Percentiles rank a stretch among this genome's conserved stretches.
These are phyloP conservation scores for Rattus rattus DNA, from an alignment of 2,113 vertebrate genomes.

Conservation along the genomic window DNA sequence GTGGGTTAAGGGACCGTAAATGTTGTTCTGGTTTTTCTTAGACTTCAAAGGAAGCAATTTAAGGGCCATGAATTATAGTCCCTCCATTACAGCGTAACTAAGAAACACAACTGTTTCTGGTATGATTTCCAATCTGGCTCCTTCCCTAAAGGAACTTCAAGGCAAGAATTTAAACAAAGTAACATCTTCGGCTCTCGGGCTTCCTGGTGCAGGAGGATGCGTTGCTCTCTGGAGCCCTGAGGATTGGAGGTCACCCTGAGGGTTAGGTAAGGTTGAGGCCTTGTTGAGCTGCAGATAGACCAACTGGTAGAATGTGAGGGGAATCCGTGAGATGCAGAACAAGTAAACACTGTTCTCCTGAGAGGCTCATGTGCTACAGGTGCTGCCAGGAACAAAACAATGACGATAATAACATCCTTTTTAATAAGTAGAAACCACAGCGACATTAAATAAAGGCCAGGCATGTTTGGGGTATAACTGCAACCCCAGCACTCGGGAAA, in stretches of 20 bases:
- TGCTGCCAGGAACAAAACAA: neutral
- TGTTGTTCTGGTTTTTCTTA: slow-evolving; percentile 79
- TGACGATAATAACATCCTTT: neutral
- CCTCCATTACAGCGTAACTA: slow-evolving; percentile 70
- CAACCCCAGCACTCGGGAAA: neutral
- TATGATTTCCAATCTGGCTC: slow-evolving; percentile 74
- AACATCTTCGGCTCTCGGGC: slow-evolving; percentile 66
- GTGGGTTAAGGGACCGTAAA: slow-evolving; percentile 74
- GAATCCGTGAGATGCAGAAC: neutral
- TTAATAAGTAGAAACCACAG: neutral
- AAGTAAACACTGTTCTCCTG: neutral
- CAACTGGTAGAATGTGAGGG: neutral
- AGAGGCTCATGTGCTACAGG: neutral
- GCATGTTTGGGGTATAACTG: neutral
- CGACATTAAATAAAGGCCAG: neutral
- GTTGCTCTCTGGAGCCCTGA: neutral
- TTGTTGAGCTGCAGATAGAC: neutral
- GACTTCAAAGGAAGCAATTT: slow-evolving; percentile 82
- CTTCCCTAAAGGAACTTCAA: slow-evolving; percentile 76
- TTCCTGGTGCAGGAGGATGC: slow-evolving; percentile 45
- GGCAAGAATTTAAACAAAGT: slow-evolving; percentile 76
- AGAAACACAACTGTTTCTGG: slow-evolving; percentile 74
- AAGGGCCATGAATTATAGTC: slow-evolving; percentile 79
- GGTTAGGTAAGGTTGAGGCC: neutral
- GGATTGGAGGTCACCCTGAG: neutral